These are phyloP conservation scores for Prunella strophiata DNA, from an alignment of 2,797 vertebrate species.

Conservation along the genomic window DNA sequence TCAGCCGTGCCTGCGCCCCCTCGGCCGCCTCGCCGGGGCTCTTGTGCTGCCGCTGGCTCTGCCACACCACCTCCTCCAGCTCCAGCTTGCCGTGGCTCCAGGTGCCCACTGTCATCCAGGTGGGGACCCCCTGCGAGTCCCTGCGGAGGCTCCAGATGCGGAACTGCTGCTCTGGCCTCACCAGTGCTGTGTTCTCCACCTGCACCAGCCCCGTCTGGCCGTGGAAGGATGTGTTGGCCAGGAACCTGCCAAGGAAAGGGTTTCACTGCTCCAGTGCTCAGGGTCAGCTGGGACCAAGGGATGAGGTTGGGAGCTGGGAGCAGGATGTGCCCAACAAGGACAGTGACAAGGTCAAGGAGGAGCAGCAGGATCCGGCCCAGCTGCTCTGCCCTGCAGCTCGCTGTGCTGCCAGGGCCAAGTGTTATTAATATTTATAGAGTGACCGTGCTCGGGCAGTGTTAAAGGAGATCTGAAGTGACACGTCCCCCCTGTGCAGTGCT, in stretches of 20 bases:
- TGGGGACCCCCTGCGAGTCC: slow-evolving; percentile 82
- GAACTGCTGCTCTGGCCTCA: slow-evolving; percentile 80
- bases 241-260: slow-evolving; percentile 76
- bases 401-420: background rate
- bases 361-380: background rate
- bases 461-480: slow-evolving; percentile 14
- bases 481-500: fast-evolving
- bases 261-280: fast-evolving
- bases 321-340: fast-evolving
- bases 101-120: slow-evolving; percentile 89
- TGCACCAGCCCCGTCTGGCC: slow-evolving; percentile 83
- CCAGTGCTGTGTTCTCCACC: slow-evolving; percentile 69
- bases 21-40: background rate
- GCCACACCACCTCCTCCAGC: slow-evolving; percentile 78
- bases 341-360: background rate
- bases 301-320: background rate
- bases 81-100: slow-evolving; percentile 83
- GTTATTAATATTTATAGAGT: slow-evolving; percentile 16
- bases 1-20: slow-evolving; percentile 66
- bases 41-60: slow-evolving; percentile 58
- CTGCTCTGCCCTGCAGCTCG: background rate
- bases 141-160: slow-evolving; percentile 86
- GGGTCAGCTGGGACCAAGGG: fast-evolving
- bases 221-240: slow-evolving; percentile 85
- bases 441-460: fast-evolving